Evolutionary conservation across 2,888 invertebrate genomes (phyloP).

Genomic region (Steromphala cineraria): DNA sequence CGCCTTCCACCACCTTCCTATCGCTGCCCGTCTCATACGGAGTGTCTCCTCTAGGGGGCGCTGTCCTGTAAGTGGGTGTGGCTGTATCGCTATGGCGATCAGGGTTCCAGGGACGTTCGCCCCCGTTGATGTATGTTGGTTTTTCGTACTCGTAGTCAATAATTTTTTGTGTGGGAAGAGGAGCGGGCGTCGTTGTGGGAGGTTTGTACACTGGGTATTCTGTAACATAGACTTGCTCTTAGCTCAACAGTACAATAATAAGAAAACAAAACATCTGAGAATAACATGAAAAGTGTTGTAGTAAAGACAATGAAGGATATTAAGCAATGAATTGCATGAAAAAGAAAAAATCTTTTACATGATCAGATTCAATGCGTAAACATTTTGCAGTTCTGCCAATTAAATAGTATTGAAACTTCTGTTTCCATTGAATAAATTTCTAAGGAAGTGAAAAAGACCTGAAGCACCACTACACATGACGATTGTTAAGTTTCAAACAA

Average conservation of each 20-base stretch:
- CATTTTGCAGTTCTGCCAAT: too few relatives aligned
- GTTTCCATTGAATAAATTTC: too few relatives aligned
- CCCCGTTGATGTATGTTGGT: background rate
- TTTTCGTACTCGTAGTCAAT: background rate
- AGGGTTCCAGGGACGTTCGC: background rate
- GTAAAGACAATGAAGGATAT: too few relatives aligned
- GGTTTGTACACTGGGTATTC: constrained; percentile 12
- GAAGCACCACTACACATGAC: too few relatives aligned
- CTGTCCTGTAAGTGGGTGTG: background rate
- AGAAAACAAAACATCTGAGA: too few relatives aligned
- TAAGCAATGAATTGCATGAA: background rate
- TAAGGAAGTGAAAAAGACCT: too few relatives aligned
- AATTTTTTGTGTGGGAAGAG: background rate
- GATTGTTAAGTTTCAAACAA: too few relatives aligned
- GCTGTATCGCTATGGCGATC: background rate
- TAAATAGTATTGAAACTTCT: too few relatives aligned
- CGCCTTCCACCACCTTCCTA: background rate
- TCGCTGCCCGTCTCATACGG: background rate
- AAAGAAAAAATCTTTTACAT: background rate
- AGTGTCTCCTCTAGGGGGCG: background rate
- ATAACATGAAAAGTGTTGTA: too few relatives aligned
- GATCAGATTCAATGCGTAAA: too few relatives aligned
- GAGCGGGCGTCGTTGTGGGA: background rate
- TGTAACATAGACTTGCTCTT: background rate
- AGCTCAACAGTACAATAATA: too few relatives aligned